Percentiles rank a stretch among this genome's conserved stretches.
These are phyloP conservation scores for Pandemis cinnamomeana DNA, from an alignment of 2,888 invertebrate genomes.

Conservation along the genomic window DNA sequence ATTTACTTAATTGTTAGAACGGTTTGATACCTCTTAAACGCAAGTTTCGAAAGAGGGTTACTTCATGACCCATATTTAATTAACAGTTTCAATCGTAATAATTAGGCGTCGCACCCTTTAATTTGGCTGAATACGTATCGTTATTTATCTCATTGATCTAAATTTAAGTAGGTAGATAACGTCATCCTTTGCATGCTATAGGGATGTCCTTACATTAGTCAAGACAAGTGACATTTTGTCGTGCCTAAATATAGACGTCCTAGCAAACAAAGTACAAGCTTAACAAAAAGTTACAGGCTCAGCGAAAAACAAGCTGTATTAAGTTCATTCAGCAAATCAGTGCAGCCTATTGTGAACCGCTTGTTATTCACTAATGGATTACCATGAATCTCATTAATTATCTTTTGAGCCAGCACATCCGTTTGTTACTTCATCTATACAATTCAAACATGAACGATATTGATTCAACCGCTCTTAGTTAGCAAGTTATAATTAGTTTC, in stretches of 20 bases:
- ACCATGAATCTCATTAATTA: slow-evolving; percentile 35
- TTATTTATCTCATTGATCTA: no score
- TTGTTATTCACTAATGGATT: slow-evolving; percentile 35
- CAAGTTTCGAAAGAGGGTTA: neutral
- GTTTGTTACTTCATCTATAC: slow-evolving; percentile 20
- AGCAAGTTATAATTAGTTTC: slow-evolving; percentile 12
- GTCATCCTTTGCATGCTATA: no score
- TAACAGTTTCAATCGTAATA: neutral
- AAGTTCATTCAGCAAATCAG: slow-evolving; percentile 14
- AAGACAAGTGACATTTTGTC: neutral
- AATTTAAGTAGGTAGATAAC: no score
- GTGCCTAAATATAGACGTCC: neutral
- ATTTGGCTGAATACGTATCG: no score
- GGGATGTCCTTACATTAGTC: no score
- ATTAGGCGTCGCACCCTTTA: no score
- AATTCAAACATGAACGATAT: slow-evolving; percentile 11
- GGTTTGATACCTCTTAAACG: neutral
- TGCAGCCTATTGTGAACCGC: slow-evolving; percentile 20
- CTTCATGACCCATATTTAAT: neutral
- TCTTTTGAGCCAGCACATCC: slow-evolving; percentile 34
- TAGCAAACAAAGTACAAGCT: neutral
- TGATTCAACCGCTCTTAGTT: slow-evolving; percentile 12
- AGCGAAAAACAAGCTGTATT: slow-evolving; percentile 10
- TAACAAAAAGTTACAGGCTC: neutral
- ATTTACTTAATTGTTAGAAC: neutral